phyloP scores from a whole-genome alignment of 2,888 invertebrate species.

The Eupsilia transversa region DNA sequence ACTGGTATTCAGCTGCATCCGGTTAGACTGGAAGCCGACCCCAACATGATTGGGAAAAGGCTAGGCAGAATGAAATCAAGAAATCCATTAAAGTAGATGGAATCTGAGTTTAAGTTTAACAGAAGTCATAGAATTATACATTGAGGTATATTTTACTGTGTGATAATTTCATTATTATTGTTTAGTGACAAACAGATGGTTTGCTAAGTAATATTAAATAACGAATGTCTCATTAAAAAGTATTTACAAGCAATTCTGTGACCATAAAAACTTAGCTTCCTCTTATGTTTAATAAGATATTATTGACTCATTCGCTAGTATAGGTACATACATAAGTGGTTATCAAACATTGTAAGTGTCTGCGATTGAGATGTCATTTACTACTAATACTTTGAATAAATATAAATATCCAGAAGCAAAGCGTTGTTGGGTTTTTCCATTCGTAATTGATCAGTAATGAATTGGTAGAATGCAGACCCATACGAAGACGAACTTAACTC shows the following conservation, averaged over 20 bases:
- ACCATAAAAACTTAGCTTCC: background rate
- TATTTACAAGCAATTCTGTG: background rate
- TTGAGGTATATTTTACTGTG: background rate
- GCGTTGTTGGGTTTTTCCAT: background rate
- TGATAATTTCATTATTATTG: background rate
- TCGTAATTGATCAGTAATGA: background rate
- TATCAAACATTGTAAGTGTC: conserved; percentile 17
- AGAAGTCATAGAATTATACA: background rate
- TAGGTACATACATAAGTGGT: conserved; percentile 14
- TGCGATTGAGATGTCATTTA: conserved; percentile 34
- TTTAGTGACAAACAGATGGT: background rate
- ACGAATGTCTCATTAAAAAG: background rate
- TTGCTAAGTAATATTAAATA: background rate
- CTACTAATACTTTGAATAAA: conserved; percentile 7
- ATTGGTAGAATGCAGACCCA: background rate
- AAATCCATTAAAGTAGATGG: no score
- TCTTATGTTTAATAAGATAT: conserved; percentile 1
- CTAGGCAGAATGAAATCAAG: no score
- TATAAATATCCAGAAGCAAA: background rate
- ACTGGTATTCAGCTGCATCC: no score
- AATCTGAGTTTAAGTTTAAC: background rate
- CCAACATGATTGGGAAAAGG: no score
- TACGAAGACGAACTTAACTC: background rate
- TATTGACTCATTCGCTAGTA: conserved; percentile 1
- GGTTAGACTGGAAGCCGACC: no score